Evolutionary conservation across 2,113 vertebrate genomes (phyloP).

Genomic region (Columba livia): DNA sequence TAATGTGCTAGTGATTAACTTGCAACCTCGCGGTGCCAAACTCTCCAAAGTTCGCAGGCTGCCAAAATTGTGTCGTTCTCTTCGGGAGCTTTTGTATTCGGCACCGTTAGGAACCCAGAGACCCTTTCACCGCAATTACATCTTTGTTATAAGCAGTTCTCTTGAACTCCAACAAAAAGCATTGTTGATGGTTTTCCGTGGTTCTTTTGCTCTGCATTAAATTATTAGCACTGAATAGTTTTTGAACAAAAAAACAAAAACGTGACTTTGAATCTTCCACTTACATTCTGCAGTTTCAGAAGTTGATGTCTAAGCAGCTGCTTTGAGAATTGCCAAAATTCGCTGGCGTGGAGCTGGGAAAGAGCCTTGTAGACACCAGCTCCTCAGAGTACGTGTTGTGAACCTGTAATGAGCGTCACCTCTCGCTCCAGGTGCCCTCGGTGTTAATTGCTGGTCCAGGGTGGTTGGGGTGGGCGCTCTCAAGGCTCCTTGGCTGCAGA

Average conservation of each 20-base stretch:
- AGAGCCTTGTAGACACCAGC: neutral
- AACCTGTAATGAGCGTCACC: neutral
- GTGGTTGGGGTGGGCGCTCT: too few relatives aligned
- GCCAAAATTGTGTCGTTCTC: slow-evolving; percentile 33
- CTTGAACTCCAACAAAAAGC: neutral
- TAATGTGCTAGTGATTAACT: slow-evolving; percentile 59
- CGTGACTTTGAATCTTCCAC: neutral
- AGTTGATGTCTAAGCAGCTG: neutral
- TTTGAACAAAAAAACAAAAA: neutral
- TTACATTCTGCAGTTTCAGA: neutral
- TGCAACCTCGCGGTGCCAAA: slow-evolving; percentile 41
- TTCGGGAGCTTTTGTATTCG: slow-evolving; percentile 37
- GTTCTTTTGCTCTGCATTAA: neutral
- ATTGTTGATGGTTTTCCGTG: neutral
- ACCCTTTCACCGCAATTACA: slow-evolving; percentile 24
- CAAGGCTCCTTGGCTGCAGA: too few relatives aligned
- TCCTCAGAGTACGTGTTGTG: neutral
- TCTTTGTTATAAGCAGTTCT: slow-evolving; percentile 19
- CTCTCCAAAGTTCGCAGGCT: neutral
- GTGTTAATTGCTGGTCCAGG: too few relatives aligned
- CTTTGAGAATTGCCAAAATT: neutral
- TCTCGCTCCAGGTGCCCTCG: neutral
- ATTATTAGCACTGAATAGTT: neutral
- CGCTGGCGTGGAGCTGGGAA: neutral
- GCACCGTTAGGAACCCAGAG: neutral